Base-by-base conservation (phyloP, 1,140 invertebrate species). In the Dinothrombium tinctorium region DNA sequence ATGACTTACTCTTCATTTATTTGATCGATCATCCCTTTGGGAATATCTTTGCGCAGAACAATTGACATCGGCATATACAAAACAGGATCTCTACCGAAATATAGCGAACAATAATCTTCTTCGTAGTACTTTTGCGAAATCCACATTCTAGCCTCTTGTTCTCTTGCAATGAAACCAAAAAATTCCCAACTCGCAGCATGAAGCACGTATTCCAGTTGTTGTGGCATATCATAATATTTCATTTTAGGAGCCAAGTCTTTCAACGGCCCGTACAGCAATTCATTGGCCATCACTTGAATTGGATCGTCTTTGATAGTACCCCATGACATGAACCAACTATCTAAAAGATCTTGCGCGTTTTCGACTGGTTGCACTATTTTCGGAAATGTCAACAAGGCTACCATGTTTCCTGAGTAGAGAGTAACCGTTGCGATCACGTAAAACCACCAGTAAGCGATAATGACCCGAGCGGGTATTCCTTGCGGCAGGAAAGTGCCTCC, bases 401-500 rank as follows among this genome's bases (percentile, higher is more conserved):
- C 82, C 20, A 92, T 64, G 58, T 82, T 87, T 5, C 83, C 83
- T 28, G 77, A 82, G 58, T 90, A 94, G 0, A 81, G 86, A 2
- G 84, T 86, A 5, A 40, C 74, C 0, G 87, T 63, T 0, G 90
- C 74, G 41, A 90, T 66, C 3, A 84, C 81, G 11, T 84, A 76
- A 11, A 92, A 55, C 83, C 84, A 90, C 84, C 84, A 92, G 4
- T 78, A 72, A 0, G 77, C 79, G 1, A 90, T 69, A 1, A 90
- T 61, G 3, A 87, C 52, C n/a, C 83, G 65, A n/a, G 79, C 78
- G 48, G 80, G 84, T 50, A 82, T 75, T 0, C 76, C 76, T 28
- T 68, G 60, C 0, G 82, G 81, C 24, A 86, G 58, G 53, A 79
- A 72, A 65, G 77, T 75, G 15, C 81, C 81, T 48, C 81, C 81